phyloP scores from a whole-genome alignment of 2,888 invertebrate genomes.

The Steinernema hermaphroditum region DNA sequence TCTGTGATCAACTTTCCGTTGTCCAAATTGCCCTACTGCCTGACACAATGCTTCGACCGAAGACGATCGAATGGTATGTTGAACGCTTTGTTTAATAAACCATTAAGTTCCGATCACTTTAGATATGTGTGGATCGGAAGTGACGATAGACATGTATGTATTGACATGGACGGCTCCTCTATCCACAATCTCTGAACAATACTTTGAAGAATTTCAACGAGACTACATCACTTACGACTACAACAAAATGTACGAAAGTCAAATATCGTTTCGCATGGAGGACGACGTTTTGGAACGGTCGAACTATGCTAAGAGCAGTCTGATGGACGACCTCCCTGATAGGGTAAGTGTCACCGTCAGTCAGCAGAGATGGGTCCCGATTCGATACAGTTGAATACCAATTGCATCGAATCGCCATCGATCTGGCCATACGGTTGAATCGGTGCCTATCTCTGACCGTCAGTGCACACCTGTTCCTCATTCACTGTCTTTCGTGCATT shows the following conservation, averaged over 20 bases:
- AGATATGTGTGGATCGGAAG: slow-evolving; percentile 30
- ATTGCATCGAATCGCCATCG: no score
- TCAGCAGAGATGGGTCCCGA: no score
- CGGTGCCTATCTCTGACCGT: no score
- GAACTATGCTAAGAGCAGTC: neutral
- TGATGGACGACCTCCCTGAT: neutral
- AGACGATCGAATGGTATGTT: neutral
- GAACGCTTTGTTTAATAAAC: neutral
- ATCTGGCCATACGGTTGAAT: no score
- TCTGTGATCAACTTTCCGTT: slow-evolving; percentile 41
- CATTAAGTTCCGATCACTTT: no score
- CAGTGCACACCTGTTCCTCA: no score
- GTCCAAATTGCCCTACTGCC: slow-evolving; percentile 42
- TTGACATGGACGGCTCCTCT: slow-evolving; percentile 44
- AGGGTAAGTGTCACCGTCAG: neutral
- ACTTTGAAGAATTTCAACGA: neutral
- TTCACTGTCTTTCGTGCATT: no score
- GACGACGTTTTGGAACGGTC: slow-evolving; percentile 33
- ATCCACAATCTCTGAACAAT: slow-evolving; percentile 8
- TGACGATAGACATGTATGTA: slow-evolving; percentile 48
- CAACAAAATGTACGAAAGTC: slow-evolving; percentile 4
- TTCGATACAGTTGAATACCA: no score
- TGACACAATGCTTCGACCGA: slow-evolving; percentile 38
- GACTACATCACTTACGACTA: neutral
- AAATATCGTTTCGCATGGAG: neutral